Base-by-base conservation (phyloP, 2,888 invertebrate species). In the Acrobasis repandana region DNA sequence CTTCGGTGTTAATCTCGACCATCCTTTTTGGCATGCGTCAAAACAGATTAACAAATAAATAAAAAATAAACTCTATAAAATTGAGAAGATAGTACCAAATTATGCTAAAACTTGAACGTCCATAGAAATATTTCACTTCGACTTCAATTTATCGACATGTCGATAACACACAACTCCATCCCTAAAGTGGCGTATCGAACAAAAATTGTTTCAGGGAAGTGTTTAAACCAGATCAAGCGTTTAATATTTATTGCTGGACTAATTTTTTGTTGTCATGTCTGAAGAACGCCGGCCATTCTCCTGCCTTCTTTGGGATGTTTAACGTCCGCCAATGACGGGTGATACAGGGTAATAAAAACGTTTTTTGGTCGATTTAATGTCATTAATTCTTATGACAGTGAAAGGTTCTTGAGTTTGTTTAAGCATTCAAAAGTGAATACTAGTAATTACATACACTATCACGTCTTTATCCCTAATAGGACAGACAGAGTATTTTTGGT, bases 171-270 rank as follows among this genome's bases (percentile, higher is more conserved):
- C n/a, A 0, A 5, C 47, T 28, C 11, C 47, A 48, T 34, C 57
- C 16, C 57, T 48, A 47, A 28, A 28, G 28, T 18, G 9, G 3
- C 54, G 64, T 61, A 65, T 65, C 61, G 65, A 65, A 60, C 60
- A 57, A 50, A 63, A 70, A 79, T 80, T 72, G 71, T 72, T 84
- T 80, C 83, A 75, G 67, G 69, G 83, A 85, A 83, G 64, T 67
- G 74, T 72, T 75, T 70, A 70, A 80, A 83, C 73, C 73, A 80
- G 82, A 82, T 75, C 82, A 79, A 69, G 71, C 72, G 76, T 69
- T 77, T 76, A 71, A 68, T 72, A 74, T 82, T 79, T 81, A 84
- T 79, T 78, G 71, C 75, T 34, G 60, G 28, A 60, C 60, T 46
- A 52, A 60, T 60, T 60, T 60, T 52, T 60, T 60, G 60, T 47